Base-by-base conservation (phyloP, 2,797 vertebrate genomes). In the Pseudotriccus pelzelni region DNA sequence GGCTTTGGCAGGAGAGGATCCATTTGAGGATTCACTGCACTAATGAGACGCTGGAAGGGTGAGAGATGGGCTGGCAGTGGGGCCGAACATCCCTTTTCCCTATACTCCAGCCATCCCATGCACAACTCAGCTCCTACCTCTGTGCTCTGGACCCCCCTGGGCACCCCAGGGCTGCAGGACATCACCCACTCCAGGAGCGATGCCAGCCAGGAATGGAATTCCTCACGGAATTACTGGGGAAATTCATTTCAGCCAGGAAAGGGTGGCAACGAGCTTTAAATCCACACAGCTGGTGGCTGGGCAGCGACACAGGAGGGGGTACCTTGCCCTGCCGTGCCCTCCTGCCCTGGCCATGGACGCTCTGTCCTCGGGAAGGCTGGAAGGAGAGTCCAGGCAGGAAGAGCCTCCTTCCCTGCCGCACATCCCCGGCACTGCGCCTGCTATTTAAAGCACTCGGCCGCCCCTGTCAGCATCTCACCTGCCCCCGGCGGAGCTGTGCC, bases 181-280 rank as follows among this genome's bases (percentile, higher is more conserved):
- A 74, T 59, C 14, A 59, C 27, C 18, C 3, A 4, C 63, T 10
- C 23, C 7, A 2, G 1, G 0, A 34, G 8, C 0, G 0, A 32
- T 7, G n/a, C 50, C 16, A 36, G 18, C 16, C 5, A 2, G 30
- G 47, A 16, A 66, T 12, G n/a, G 6, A 85, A 85, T 49, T 16
- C 47, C 43, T 37, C 4, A 64, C 12, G 28, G n/a, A 68, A 72
- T 12, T 17, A 74, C 0, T 1, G 44, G 44, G 55, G 59, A 62
- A 67, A 90, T 21, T 43, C 6, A 27, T 30, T 68, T 60, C 44
- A n/a, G 7, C 24, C 41, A 25, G 27, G 69, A 32, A 84, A 58
- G 18, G 28, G 4, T 67, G 53, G 24, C 60, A 95, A 70, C 0
- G 4, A 64, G 43, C 25, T 44, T 72, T 14, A 41, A 80, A 75